Base-by-base conservation (phyloP, 2,113 vertebrate genomes). In the Ancistrus triradiatus region DNA sequence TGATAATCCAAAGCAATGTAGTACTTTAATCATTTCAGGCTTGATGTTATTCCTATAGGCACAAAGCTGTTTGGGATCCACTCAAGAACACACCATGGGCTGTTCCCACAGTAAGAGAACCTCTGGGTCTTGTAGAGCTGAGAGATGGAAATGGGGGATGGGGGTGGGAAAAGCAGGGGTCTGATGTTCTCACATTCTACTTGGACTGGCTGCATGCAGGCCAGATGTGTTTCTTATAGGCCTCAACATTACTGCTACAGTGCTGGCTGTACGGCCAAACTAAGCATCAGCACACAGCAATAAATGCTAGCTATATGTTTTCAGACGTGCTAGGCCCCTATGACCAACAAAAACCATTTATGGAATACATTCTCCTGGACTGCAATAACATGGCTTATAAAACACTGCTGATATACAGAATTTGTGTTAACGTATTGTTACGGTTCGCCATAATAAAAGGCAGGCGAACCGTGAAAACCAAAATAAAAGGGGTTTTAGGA, bases 181-280 rank as follows among this genome's bases (percentile, higher is more conserved):
- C 73, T 78, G 61, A 78, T 74, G 74, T 90, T 90, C 88, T 90
- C 88, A 89, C 82, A 84, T 81, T 77, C 77, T 72, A 76, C 75
- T 70, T 68, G 66, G 74, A 60, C 70, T 62, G 52, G 40, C 66
- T 73, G 57, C 73, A 76, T 18, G 40, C 43, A 63, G 66, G 42
- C 60, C 57, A 67, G 69, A 76, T 66, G 51, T 79, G 71, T 77
- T 71, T 70, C 72, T 62, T 63, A 52, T 52, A 44, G 55, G 60
- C 6, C 43, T 53, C 49, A 59, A 25, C 53, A 59, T 42, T 47
- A 68, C 43, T 15, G 11, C 52, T 43, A 46, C 18, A 64, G 7
- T 11, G 7, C 38, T 8, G 37, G 33, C 52, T n/a, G 43, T 13
- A 17, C 11, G 51, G 28, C 24, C 13, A 3, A 46, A 17, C n/a